phyloP scores from a whole-genome alignment of 2,888 invertebrate genomes.

The Caenorhabditis imperialis region DNA sequence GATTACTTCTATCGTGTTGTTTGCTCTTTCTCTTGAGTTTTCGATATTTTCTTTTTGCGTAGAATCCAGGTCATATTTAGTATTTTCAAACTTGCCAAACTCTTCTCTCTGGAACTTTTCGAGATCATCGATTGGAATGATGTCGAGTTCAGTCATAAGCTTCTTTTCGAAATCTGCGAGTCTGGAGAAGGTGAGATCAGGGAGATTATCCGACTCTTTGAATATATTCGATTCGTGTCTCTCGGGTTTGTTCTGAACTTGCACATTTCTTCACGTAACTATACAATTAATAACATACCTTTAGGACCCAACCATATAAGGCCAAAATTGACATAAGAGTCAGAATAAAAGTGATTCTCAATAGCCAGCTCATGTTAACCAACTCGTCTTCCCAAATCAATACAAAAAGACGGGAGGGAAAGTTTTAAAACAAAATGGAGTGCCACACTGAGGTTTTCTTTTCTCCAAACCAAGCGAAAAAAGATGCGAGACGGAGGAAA shows the following conservation, averaged over 20 bases:
- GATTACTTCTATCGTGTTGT: not conserved
- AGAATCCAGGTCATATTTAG: not conserved
- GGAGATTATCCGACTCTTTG: conserved; percentile 17
- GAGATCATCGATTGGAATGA: conserved; percentile 8
- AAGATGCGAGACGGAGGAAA: conserved; percentile 6
- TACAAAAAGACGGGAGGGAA: not conserved
- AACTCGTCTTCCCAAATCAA: not conserved
- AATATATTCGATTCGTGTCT: conserved; percentile 1
- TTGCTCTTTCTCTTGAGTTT: not conserved
- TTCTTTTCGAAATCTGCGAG: conserved; percentile 28
- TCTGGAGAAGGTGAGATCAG: conserved; percentile 31
- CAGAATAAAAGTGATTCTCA: not conserved
- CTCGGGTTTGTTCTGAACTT: conserved; percentile 15
- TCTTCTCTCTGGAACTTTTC: conserved; percentile 4
- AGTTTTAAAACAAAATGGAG: conserved; percentile 2
- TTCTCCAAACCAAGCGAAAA: conserved; percentile 2
- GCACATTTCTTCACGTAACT: not conserved
- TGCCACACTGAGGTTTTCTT: conserved; percentile 6
- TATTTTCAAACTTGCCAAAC: not conserved
- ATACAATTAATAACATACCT: too few relatives aligned
- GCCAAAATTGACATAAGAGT: not conserved
- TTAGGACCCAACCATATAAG: conserved; percentile 19
- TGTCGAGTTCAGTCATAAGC: conserved; percentile 20
- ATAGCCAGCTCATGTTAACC: conserved; percentile 5
- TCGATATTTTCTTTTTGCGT: too few relatives aligned